Conservation (phyloP, 2,797 vertebrate species). For the Pitangus sulphuratus region DNA sequence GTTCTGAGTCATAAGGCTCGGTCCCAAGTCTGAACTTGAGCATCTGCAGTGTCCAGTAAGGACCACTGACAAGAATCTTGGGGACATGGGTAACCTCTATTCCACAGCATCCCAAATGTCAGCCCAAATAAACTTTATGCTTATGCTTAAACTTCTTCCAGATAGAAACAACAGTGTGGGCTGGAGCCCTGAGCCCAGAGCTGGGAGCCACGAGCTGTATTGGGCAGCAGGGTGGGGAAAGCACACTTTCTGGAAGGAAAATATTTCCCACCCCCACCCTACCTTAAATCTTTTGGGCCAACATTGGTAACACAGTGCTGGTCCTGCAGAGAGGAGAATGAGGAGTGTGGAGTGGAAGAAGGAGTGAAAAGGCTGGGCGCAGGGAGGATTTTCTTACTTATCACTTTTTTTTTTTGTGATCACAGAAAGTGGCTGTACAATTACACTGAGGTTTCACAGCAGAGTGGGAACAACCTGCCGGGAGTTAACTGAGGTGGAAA, state of each 20-base stretch:
- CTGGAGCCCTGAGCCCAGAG: not conserved
- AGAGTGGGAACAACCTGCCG: not conserved
- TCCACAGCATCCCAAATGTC: not conserved
- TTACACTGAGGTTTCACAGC: not conserved
- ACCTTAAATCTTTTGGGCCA: not conserved
- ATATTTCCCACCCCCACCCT: not conserved
- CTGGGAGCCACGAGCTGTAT: not conserved
- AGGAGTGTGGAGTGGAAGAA: not conserved
- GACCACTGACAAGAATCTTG: not conserved
- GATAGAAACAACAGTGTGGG: not conserved
- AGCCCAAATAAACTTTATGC: not conserved
- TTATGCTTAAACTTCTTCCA: not conserved
- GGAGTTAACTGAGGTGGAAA: not conserved
- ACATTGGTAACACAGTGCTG: not conserved
- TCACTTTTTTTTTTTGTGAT: not conserved
- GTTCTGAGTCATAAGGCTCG: not conserved
- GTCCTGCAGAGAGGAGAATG: not conserved
- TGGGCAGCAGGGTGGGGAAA: not conserved
- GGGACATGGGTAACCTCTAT: not conserved
- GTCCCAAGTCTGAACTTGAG: not conserved
- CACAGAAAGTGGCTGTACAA: not conserved
- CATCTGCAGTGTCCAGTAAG: not conserved
- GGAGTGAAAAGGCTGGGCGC: not conserved
- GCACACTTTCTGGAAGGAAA: not conserved
- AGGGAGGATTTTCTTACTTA: not conserved